Evolutionary conservation across 2,113 vertebrate species (phyloP), one percentile per base, ranked within the genome.

Genomic region (Coregonus clupeaformis): DNA sequence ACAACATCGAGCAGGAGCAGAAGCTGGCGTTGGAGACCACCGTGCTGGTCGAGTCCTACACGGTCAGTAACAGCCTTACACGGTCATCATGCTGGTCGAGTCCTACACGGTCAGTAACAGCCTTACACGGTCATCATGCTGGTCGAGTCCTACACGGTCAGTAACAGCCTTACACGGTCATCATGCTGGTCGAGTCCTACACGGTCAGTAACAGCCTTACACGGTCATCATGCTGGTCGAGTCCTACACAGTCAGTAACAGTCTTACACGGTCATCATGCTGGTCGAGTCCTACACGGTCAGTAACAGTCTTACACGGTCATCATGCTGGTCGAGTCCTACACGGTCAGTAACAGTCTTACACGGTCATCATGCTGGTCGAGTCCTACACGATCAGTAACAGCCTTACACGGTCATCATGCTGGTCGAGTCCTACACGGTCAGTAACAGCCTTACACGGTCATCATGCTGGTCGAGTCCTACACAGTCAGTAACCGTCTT

Each of bases 1-100:
- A 96, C 82, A 96, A 96, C 88, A 95, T 96, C n/a, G 95, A 96
- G n/a, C 95, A 96, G 89, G 95, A 96, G 81, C 95, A 96, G 91
- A 96, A 96, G 74, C 87, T 96, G 80, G 94, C 95, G 1, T 83
- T 96, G 76, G 95, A 96, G 90, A 96, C 95, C 59, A 96, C 95
- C 9, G 95, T 96, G 66, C 89, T 96, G 75, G 95, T 96, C 49
- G 95, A 96, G 76, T 96, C 95, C 63, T 96, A 96, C 81, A 96
- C 94, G 7, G 95, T 96, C 75, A 93, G 95, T 93, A 65, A 82
- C 22, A 5, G 2, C 3, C n/a, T 9, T 24, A 42, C 71, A 24
- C 24, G 4, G 20, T n/a, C 45, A 57, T 3, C 9, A 6, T 42
- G 3, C 32, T 42, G n/a, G 47, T 16, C 6, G 14, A 20, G 57